These are phyloP conservation scores for Rhorus exstirpatorius DNA, from an alignment of 2,888 invertebrate genomes.

Conservation along the genomic window DNA sequence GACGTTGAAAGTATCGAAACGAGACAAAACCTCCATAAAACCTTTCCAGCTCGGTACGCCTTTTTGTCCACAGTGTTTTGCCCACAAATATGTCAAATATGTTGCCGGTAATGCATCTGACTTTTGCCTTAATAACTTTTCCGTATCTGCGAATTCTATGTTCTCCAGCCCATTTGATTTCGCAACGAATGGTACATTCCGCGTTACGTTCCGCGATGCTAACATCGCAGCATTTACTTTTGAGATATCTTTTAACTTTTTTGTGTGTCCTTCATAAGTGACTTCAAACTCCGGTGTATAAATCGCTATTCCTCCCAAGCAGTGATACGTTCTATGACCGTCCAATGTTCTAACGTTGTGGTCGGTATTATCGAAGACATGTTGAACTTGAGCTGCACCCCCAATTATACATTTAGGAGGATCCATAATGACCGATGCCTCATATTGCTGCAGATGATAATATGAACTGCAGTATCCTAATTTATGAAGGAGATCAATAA, in stretches of 20 bases:
- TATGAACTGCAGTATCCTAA: background rate
- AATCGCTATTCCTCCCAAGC: constrained; percentile 54
- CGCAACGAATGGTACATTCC: background rate
- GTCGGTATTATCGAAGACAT: constrained; percentile 58
- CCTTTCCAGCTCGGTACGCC: constrained; percentile 54
- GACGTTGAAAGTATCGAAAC: background rate
- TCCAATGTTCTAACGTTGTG: constrained; percentile 58
- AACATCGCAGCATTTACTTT: background rate
- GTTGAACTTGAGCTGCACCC: background rate
- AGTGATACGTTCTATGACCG: constrained; percentile 41
- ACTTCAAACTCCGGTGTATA: constrained; percentile 50
- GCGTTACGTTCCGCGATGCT: constrained; percentile 1
- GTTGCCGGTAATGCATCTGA: constrained; percentile 31
- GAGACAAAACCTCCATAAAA: constrained; percentile 61
- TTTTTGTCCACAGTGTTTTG: constrained; percentile 25
- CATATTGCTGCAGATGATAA: background rate
- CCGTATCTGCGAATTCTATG: constrained; percentile 27
- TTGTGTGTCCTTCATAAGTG: constrained; percentile 35
- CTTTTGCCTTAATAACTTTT: background rate
- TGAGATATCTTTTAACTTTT: constrained; percentile 5
- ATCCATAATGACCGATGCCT: background rate
- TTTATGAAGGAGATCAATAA: constrained; percentile 12
- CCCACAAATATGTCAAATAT: constrained; percentile 49
- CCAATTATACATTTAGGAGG: background rate
- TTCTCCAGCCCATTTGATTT: constrained; percentile 2